A percentile compares a stretch with the other conserved stretches of the same genome.
These are phyloP conservation scores for Schizopygopsis pylzovi DNA, from an alignment of 2,797 vertebrate genomes.

Conservation along the genomic window DNA sequence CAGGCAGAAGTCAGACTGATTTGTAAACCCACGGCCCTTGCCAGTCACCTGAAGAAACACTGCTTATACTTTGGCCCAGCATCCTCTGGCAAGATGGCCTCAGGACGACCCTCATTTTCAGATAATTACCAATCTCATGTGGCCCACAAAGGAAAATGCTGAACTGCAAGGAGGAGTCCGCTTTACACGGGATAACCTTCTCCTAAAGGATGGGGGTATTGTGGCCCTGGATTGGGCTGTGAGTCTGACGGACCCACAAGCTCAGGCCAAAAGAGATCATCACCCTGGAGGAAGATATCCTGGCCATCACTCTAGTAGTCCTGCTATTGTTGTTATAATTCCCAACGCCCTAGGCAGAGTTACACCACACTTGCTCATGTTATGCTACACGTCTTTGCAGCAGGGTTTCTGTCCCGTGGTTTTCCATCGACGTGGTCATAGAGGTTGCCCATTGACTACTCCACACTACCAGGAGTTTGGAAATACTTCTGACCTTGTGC, in stretches of 20 bases:
- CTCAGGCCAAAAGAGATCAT: slow-evolving; percentile 63
- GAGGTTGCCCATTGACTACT: slow-evolving; percentile 79
- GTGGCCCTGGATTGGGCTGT: slow-evolving; percentile 88
- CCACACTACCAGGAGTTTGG: slow-evolving; percentile 84
- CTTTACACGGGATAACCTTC: slow-evolving; percentile 82
- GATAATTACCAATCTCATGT: slow-evolving; percentile 78
- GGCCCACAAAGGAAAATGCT: slow-evolving; percentile 49
- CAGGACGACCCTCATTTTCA: slow-evolving; percentile 83
- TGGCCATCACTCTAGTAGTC: slow-evolving; percentile 62
- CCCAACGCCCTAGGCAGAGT: slow-evolving; percentile 84
- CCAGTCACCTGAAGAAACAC: slow-evolving; percentile 78
- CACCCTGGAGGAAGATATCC: slow-evolving; percentile 58
- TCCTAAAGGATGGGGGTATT: slow-evolving; percentile 80
- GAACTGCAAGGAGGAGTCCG: slow-evolving; percentile 51
- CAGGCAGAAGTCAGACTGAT: slow-evolving; percentile 69
- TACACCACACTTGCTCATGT: slow-evolving; percentile 75
- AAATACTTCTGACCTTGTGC: slow-evolving; percentile 85
- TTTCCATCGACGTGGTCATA: slow-evolving; percentile 82
- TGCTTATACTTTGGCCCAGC: slow-evolving; percentile 67
- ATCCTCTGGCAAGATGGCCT: slow-evolving; percentile 68
- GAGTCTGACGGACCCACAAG: slow-evolving; percentile 65
- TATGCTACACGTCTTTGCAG: slow-evolving; percentile 77
- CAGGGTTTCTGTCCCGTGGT: slow-evolving; percentile 82
- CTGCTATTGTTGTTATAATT: slow-evolving; percentile 82
- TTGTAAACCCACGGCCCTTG: slow-evolving; percentile 84